Conservation (phyloP, 2,113 vertebrate species). For the Romanogobio albipinnatus region DNA sequence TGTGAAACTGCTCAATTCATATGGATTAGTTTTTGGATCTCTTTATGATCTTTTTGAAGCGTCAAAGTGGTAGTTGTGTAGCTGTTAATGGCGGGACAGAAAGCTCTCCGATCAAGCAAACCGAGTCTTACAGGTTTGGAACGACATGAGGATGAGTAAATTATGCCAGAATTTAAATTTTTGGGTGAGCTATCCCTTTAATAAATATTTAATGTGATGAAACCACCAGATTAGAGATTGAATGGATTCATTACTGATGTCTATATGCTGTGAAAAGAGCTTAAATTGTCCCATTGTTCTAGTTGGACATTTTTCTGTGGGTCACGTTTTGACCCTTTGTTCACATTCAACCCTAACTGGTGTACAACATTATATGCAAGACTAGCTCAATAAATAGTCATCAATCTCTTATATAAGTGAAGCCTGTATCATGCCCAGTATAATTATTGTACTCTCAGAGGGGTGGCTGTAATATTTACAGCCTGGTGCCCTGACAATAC, state of each 20-base stretch:
- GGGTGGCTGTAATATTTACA: slow-evolving; percentile 18
- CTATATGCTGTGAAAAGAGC: not conserved
- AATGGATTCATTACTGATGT: not conserved
- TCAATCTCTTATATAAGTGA: slow-evolving; percentile 15
- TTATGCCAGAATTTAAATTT: too few relatives aligned
- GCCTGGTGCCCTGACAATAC: slow-evolving; percentile 2
- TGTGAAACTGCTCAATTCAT: too few relatives aligned
- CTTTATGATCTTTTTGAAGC: too few relatives aligned
- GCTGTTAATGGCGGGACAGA: too few relatives aligned
- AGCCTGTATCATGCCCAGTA: not conserved
- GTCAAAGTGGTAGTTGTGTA: too few relatives aligned
- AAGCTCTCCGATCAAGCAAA: too few relatives aligned
- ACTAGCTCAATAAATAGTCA: slow-evolving; percentile 9
- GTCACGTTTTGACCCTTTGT: slow-evolving; percentile 6
- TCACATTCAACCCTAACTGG: not conserved
- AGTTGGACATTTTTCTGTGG: not conserved
- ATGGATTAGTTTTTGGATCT: too few relatives aligned
- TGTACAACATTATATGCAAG: not conserved
- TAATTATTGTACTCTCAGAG: not conserved
- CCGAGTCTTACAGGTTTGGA: too few relatives aligned
- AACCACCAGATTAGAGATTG: not conserved
- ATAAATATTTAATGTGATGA: not conserved
- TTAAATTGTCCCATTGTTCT: not conserved
- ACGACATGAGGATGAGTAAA: too few relatives aligned
- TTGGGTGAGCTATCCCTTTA: too few relatives aligned